These are phyloP conservation scores for Thera obeliscata DNA, from an alignment of 2,888 invertebrate species.

Conservation along the genomic window DNA sequence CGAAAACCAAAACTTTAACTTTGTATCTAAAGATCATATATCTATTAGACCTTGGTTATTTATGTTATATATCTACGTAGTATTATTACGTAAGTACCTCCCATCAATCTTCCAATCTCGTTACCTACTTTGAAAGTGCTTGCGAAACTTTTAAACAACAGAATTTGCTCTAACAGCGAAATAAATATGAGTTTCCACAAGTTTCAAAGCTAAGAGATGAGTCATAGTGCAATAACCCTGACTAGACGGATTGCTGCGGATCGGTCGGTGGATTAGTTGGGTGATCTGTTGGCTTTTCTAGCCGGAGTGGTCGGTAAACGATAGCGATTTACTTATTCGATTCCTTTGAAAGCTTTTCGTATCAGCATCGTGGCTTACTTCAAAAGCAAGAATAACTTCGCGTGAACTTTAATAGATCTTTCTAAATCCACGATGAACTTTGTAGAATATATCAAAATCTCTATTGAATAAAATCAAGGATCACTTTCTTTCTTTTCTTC, in stretches of 20 bases:
- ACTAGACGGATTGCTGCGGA: slow-evolving; percentile 60
- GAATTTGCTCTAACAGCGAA: slow-evolving; percentile 23
- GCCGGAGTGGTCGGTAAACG: slow-evolving; percentile 29
- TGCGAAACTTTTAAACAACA: slow-evolving; percentile 23
- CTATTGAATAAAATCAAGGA: neutral
- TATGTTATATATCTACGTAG: slow-evolving; percentile 14
- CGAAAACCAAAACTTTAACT: slow-evolving; percentile 9
- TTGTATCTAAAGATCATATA: slow-evolving; percentile 1
- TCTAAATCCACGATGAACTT: neutral
- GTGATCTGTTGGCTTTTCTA: slow-evolving; percentile 26
- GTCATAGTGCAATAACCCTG: slow-evolving; percentile 66
- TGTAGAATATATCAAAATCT: neutral
- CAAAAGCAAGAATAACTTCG: neutral
- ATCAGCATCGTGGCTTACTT: slow-evolving; percentile 1
- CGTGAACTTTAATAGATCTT: neutral
- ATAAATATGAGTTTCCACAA: slow-evolving; percentile 34
- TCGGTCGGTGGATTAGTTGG: slow-evolving; percentile 50
- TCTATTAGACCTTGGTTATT: slow-evolving; percentile 7
- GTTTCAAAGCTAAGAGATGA: slow-evolving; percentile 50
- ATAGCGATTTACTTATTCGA: slow-evolving; percentile 29
- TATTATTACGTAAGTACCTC: neutral
- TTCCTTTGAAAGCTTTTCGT: slow-evolving; percentile 13
- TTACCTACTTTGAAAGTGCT: slow-evolving; percentile 21
- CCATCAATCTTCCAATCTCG: slow-evolving; percentile 21
- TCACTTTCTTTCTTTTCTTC: too few relatives aligned